Evolutionary conservation across 2,888 invertebrate genomes (phyloP), one percentile per base, ranked within the genome.

Genomic region (Drosophila neotestacea): DNA sequence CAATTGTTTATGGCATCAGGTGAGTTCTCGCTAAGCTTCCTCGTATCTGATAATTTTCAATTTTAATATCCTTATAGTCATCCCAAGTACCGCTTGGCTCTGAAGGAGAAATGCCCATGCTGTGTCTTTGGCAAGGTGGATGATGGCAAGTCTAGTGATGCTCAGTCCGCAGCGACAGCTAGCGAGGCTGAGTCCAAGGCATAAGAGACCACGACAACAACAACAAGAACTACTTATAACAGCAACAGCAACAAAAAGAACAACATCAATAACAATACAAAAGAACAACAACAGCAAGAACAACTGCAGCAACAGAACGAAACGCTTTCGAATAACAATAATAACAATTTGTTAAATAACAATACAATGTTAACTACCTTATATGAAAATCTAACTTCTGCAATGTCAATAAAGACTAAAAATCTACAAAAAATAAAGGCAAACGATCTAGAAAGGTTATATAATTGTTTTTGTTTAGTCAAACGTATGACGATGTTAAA

Each of bases 1-100:
- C 97, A 28, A 96, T 97, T 91, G 97, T 97, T 77, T 97, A 97
- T 91, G 97, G 96, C 84, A 97, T 97, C 93, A 97, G 96, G 96
- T 96, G 88, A 91, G 59, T 22, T 22, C 0, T 6, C 2, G 7
- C 22, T 13, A 7, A 4, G n/a, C 10, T 28, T 9, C 30, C 10
- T 16, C 3, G 1, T 9, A 11, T 27, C 4, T n/a, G 11, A 50
- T 34, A 6, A 0, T 4, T 36, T 4, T 2, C 10, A 56, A 3
- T 46, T 6, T 16, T n/a, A 9, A n/a, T 28, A 2, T n/a, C 3
- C 6, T 10, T 39, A 6, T 13, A 94, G 95, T 82, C 95, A 95
- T 92, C 95, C 95, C 11, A 94, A 94, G 88, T 95, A 94, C 84
- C 93, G 94, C 70, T 89, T 94, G 47, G 95, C 94, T 6, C 92